Base-by-base conservation (phyloP, 2,888 invertebrate genomes). In the Stenoptilia bipunctidactyla region DNA sequence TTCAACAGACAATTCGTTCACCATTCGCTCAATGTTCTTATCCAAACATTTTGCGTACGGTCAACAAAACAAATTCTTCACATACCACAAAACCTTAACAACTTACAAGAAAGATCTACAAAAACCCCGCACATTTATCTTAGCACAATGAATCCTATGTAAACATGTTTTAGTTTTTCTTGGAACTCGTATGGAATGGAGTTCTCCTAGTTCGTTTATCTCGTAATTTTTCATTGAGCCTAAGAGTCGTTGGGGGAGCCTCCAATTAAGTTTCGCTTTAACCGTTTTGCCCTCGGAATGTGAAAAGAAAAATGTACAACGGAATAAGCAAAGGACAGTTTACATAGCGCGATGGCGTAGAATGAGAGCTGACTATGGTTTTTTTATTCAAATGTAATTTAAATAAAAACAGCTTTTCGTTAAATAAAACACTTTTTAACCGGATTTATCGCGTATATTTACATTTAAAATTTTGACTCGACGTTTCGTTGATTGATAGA, bases 261-360 rank as follows among this genome's bases (percentile, higher is more conserved):
- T 72, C 75, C 83, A 83, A 83, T 83, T 83, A 82, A 82, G 80
- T 80, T 80, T 80, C 83, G 79, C 80, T 80, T 82, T 82, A 72
- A 73, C 70, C 72, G 72, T 74, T 73, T 68, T 62, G 58, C 61
- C 59, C 66, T 47, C 45, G 60, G 65, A 65, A 72, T 72, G 61
- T 60, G 69, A 67, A 62, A 72, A 77, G 79, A 79, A 73, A 82
- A 79, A 80, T 79, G 73, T 71, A 73, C 77, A 77, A 69, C 70
- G 10, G 12, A 30, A 63, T 55, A 61, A 63, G 58, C 62, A 59
- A 60, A 66, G 74, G 77, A 75, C 74, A 72, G 67, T 55, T 52
- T 55, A 20, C 20, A 20, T 20, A 20, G 53, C 48, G 52, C 55
- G 56, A 55, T 54, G 56, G 49, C 8, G 4, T 20, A 20, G 20